Conservation (phyloP, 2,797 vertebrate genomes). For the Crocidura indochinensis region DNA sequence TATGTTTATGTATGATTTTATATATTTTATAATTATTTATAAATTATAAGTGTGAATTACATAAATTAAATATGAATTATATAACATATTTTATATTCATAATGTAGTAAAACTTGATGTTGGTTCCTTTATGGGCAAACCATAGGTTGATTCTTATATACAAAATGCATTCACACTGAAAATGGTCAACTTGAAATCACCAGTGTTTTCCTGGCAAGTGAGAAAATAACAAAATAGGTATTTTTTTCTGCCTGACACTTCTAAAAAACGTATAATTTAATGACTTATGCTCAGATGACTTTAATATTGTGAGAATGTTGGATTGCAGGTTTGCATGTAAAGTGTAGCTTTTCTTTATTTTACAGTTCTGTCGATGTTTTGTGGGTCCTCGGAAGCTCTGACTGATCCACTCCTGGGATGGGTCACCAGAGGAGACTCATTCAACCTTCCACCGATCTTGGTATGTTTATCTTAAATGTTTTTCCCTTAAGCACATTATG, state of each 20-base stretch:
- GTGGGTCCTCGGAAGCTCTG: slow-evolving; percentile 3
- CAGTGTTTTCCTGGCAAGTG: slow-evolving; percentile 43
- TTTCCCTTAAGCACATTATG: slow-evolving; percentile 58
- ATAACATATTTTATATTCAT: too few relatives aligned
- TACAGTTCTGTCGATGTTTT: background rate
- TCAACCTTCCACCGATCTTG: slow-evolving; percentile 40
- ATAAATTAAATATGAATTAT: too few relatives aligned
- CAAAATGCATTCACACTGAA: slow-evolving; percentile 16
- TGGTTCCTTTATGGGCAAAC: background rate
- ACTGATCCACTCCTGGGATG: background rate
- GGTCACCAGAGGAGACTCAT: background rate
- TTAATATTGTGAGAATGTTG: background rate
- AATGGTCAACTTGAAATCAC: background rate
- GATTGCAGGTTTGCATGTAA: slow-evolving; percentile 29
- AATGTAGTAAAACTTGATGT: too few relatives aligned
- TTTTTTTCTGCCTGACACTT: background rate
- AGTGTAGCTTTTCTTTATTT: background rate
- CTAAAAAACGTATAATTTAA: slow-evolving; percentile 46
- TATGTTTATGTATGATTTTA: too few relatives aligned
- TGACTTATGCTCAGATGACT: background rate
- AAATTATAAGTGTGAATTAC: too few relatives aligned
- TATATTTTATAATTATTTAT: too few relatives aligned
- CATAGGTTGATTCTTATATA: background rate
- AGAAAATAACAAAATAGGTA: background rate
- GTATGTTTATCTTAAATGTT: slow-evolving; percentile 71